phyloP scores from a whole-genome alignment of 1,140 invertebrate genomes.

The Orius insidiosus region DNA sequence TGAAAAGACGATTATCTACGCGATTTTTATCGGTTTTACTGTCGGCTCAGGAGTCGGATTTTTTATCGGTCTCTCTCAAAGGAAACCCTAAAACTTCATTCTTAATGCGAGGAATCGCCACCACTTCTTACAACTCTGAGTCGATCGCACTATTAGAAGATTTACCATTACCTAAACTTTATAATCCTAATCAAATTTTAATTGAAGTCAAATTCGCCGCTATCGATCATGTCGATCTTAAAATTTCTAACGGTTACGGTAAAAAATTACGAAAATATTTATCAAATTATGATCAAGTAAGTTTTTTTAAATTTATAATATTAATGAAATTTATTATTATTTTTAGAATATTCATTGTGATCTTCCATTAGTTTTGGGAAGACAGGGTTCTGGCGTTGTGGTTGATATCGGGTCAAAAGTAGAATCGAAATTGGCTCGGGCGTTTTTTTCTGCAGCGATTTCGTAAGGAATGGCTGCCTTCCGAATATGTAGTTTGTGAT shows the following conservation, averaged over 20 bases:
- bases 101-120: too few species aligned
- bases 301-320: slow-evolving; percentile 14
- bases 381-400: slow-evolving; percentile 49
- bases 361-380: slow-evolving; percentile 43
- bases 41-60: too few species aligned
- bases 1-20: too few species aligned
- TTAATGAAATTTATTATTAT: background rate
- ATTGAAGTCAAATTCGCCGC: slow-evolving; percentile 46
- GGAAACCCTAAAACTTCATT: too few species aligned
- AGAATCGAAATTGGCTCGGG: slow-evolving; percentile 42
- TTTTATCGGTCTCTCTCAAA: too few species aligned
- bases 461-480: slow-evolving; percentile 5
- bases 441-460: slow-evolving; percentile 23
- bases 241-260: slow-evolving; percentile 43
- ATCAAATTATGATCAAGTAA: slow-evolving; percentile 32
- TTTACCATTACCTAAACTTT: slow-evolving; percentile 33
- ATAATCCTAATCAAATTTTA: slow-evolving; percentile 38
- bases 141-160: slow-evolving; percentile 34
- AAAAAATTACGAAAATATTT: slow-evolving; percentile 34
- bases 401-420: slow-evolving; percentile 42
- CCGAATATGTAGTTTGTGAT: background rate
- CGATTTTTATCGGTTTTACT: too few species aligned
- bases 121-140: slow-evolving; percentile 25
- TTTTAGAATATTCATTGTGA: slow-evolving; percentile 31
- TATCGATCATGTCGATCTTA: slow-evolving; percentile 41